Evolutionary conservation across 2,888 invertebrate genomes (phyloP), one percentile per base, ranked within the genome.

Genomic region (Ceratothoa steindachneri): DNA sequence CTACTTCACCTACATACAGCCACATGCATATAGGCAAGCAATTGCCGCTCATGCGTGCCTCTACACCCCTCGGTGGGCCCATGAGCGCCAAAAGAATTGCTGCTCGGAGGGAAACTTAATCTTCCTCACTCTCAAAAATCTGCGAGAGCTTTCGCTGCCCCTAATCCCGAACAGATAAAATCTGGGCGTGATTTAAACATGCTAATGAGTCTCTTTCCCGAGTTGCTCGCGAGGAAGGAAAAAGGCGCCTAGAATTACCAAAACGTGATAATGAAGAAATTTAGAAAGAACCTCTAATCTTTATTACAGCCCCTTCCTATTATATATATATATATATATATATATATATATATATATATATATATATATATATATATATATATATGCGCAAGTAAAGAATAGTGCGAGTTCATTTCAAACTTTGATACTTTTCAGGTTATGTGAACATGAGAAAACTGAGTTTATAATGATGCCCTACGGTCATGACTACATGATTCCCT

Each of bases 321-420:
- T 60, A 15, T 60, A 15, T 60, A 60, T 60, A 60, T 22, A 60
- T 24, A 24, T 60, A 22, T 60, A 24, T 60, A 15, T 60, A 60
- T 60, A 60, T 60, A 51, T 51, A 51, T 51, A 51, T 51, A 51
- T 51, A 51, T 51, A 51, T 51, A 51, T 51, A 51, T 51, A 51
- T 51, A 51, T 51, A 51, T 51, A 51, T 51, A 51, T 51, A 51
- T 51, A 51, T 51, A 51, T 51, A 51, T 51, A 51, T 51, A 51
- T 51, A 51, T 51, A 51, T 51, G 19, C 19, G 19, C 19, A 51
- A n/a, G n/a, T n/a, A n/a, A n/a, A n/a, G n/a, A n/a, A n/a, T n/a
- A n/a, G n/a, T n/a, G n/a, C n/a, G n/a, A n/a, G n/a, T n/a, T n/a
- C n/a, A n/a, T n/a, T n/a, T n/a, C n/a, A n/a, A n/a, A n/a, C n/a